phyloP scores from a whole-genome alignment of 2,888 invertebrate genomes.

The Dascillus cervinus region DNA sequence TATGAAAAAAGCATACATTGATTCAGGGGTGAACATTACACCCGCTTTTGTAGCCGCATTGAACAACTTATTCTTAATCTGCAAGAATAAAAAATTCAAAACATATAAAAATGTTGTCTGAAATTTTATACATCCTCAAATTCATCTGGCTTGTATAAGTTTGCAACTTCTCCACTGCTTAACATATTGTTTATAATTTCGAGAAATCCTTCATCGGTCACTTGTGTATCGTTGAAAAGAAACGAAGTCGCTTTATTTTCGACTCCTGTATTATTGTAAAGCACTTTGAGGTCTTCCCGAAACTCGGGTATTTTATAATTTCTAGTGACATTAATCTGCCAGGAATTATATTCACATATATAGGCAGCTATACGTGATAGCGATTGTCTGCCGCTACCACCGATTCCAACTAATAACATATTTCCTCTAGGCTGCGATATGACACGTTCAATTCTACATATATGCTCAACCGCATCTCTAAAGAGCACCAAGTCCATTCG shows the following conservation, averaged over 20 bases:
- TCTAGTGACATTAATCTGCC: slow-evolving; percentile 72
- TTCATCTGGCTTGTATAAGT: slow-evolving; percentile 81
- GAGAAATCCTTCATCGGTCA: slow-evolving; percentile 74
- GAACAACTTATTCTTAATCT: slow-evolving; percentile 49
- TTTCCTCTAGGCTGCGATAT: slow-evolving; percentile 79
- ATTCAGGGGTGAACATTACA: slow-evolving; percentile 56
- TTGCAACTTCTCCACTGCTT: slow-evolving; percentile 81
- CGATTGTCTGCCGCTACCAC: slow-evolving; percentile 80
- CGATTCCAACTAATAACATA: slow-evolving; percentile 76
- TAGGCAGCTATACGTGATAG: slow-evolving; percentile 68
- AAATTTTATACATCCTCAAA: slow-evolving; percentile 64
- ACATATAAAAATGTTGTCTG: not conserved
- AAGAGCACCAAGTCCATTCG: slow-evolving; percentile 79
- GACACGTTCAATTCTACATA: slow-evolving; percentile 73
- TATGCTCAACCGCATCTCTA: slow-evolving; percentile 79
- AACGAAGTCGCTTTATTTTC: slow-evolving; percentile 69
- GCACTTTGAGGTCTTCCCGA: slow-evolving; percentile 68
- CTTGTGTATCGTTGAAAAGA: slow-evolving; percentile 80
- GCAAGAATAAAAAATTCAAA: slow-evolving; percentile 11
- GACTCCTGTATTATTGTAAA: slow-evolving; percentile 68
- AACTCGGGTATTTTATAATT: slow-evolving; percentile 72
- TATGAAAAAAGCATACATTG: slow-evolving; percentile 68
- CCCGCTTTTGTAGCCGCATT: slow-evolving; percentile 51
- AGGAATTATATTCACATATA: slow-evolving; percentile 70
- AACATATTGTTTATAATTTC: slow-evolving; percentile 86